These are phyloP conservation scores for Nebria salina DNA, from an alignment of 2,888 invertebrate species.

Conservation along the genomic window DNA sequence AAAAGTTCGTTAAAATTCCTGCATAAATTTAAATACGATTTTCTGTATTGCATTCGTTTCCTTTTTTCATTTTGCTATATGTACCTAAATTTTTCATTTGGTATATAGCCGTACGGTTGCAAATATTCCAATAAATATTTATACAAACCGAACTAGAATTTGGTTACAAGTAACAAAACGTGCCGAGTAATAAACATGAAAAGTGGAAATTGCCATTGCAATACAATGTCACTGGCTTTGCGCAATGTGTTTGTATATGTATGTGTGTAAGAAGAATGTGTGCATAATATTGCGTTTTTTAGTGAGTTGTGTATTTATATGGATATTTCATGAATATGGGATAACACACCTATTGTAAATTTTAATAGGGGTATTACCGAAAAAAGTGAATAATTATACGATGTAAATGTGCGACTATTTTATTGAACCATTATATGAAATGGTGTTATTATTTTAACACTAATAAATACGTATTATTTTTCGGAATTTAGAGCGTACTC, in stretches of 20 bases:
- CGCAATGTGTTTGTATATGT: not conserved
- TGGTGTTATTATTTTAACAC: not conserved
- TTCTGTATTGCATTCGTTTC: slow-evolving; percentile 21
- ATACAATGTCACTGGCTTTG: not conserved
- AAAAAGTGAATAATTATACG: not conserved
- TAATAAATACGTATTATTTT: not conserved
- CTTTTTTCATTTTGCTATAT: slow-evolving; percentile 2
- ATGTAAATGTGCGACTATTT: not conserved
- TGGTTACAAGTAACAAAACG: slow-evolving; percentile 33
- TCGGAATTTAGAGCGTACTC: not conserved
- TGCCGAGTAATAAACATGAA: slow-evolving; percentile 34
- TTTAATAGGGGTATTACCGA: not conserved
- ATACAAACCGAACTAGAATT: slow-evolving; percentile 37
- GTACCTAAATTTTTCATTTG: not conserved
- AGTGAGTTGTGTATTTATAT: not conserved
- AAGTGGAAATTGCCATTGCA: slow-evolving; percentile 14
- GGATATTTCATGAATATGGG: not conserved
- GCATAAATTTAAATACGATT: slow-evolving; percentile 43
- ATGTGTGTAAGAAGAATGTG: not conserved
- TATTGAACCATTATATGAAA: not conserved
- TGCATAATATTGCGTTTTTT: not conserved
- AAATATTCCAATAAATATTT: slow-evolving; percentile 42
- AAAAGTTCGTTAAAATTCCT: slow-evolving; percentile 32
- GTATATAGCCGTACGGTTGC: not conserved
- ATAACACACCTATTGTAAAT: not conserved